These are phyloP conservation scores for Campoletis sonorensis DNA, from an alignment of 1,140 invertebrate genomes.

Conservation along the genomic window DNA sequence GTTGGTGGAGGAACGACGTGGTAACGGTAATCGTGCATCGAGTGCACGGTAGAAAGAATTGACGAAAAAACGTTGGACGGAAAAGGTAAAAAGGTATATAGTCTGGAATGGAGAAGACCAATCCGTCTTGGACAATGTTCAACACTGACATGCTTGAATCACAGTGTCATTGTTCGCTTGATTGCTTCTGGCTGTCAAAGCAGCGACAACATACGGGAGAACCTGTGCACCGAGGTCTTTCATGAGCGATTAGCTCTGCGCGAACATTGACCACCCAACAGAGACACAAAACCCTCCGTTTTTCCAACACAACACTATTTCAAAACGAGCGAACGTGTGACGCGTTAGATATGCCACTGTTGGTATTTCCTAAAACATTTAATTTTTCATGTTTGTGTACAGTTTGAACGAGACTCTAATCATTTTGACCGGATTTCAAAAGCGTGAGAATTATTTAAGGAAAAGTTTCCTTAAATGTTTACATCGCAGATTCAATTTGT, in stretches of 20 bases:
- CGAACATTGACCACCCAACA: slow-evolving; percentile 11
- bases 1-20: not conserved
- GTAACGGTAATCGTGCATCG: not conserved
- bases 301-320: not conserved
- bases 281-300: not conserved
- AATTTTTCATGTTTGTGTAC: not conserved
- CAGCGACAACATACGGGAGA: slow-evolving; percentile 6
- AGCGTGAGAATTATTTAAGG: no score
- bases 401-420: no score
- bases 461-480: no score
- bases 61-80: slow-evolving; percentile 13
- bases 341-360: no score
- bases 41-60: not conserved
- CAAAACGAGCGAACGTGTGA: no score
- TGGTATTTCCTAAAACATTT: not conserved
- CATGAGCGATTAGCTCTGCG: slow-evolving; percentile 6
- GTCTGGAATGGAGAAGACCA: slow-evolving; percentile 41
- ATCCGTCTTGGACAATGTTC: slow-evolving; percentile 62
- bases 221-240: slow-evolving; percentile 2
- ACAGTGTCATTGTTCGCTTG: slow-evolving; percentile 65
- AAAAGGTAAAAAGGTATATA: not conserved
- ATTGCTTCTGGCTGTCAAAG: slow-evolving; percentile 49
- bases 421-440: no score
- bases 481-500: no score
- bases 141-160: slow-evolving; percentile 52